Evolutionary conservation across 2,797 vertebrate species (phyloP), one percentile per base, ranked within the genome.

Genomic region (Aplochiton taeniatus): DNA sequence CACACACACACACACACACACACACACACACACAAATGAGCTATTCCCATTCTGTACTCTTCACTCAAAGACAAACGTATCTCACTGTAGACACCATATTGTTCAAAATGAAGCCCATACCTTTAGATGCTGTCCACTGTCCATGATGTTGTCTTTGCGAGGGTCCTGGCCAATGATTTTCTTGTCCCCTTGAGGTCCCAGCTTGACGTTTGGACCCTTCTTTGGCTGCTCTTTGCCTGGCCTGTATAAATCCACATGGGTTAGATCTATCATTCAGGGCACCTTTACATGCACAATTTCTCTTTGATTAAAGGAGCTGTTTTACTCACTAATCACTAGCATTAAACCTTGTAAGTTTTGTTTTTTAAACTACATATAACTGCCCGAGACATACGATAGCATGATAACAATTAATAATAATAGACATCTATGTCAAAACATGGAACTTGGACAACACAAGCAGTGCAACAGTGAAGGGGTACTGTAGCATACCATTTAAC

Each of bases 141-240:
- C 97, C 11, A 93, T 92, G 75, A 96, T 91, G 78, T 93, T 91
- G 68, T 99, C 97, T 69, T 97, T 95, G 61, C 96, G 95, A 55
- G 87, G 86, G 85, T 98, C 97, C 80, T 94, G 94, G 16, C 95
- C 93, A 54, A 95, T 93, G 76, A 92, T 94, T 86, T 99, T 99
- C 85, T 98, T 99, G 79, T 99, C 98, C 69, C 94, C 75, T 75
- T 97, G 96, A 66, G 95, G 93, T 81, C 95, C 97, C 80, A 97
- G 89, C 87, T 98, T 99, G 82, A 99, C 91, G 75, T 94, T 98
- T 70, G 93, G 87, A 69, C 95, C 94, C 75, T 98, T 99, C 89
- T 98, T 99, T 70, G 81, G 94, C 85, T 94, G 94, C 78, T 99
- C 98, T 88, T 99, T 99, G 88, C 94, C 93, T 82, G 96, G 95